These are phyloP conservation scores for Burhinus bistriatus DNA, from an alignment of 2,113 vertebrate species.

Conservation along the genomic window DNA sequence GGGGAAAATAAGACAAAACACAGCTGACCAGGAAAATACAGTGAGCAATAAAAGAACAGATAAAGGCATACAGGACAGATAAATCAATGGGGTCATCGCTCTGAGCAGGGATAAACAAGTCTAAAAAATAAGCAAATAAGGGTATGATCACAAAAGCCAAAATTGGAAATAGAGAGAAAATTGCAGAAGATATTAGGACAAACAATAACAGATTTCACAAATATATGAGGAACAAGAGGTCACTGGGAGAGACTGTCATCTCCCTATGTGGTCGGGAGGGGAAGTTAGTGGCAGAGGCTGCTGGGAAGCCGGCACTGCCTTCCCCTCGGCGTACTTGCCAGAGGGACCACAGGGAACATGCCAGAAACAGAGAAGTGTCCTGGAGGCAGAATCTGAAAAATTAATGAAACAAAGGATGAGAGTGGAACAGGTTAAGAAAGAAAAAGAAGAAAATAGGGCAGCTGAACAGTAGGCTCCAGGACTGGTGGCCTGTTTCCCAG, in stretches of 20 bases:
- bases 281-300: not conserved
- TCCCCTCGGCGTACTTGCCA: not conserved
- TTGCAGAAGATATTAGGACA: not conserved
- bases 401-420: conserved; percentile 30
- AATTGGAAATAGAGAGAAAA: conserved; percentile 17
- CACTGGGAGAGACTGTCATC: not conserved
- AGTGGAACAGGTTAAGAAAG: not conserved
- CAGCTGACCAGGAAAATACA: not conserved
- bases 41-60: not conserved
- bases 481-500: not conserved
- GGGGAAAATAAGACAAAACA: not conserved
- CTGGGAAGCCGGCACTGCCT: not conserved
- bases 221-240: not conserved
- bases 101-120: not conserved
- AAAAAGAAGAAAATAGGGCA: conserved; percentile 30
- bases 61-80: not conserved
- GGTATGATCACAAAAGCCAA: not conserved
- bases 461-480: not conserved
- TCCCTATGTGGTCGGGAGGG: fast-evolving
- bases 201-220: conserved; percentile 4
- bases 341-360: not conserved
- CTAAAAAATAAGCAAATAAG: conserved; percentile 33
- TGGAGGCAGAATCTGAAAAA: conserved; percentile 52
- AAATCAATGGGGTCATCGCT: conserved; percentile 36
- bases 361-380: not conserved